Conservation (phyloP, 1,140 invertebrate species). For the Polyergus mexicanus region DNA sequence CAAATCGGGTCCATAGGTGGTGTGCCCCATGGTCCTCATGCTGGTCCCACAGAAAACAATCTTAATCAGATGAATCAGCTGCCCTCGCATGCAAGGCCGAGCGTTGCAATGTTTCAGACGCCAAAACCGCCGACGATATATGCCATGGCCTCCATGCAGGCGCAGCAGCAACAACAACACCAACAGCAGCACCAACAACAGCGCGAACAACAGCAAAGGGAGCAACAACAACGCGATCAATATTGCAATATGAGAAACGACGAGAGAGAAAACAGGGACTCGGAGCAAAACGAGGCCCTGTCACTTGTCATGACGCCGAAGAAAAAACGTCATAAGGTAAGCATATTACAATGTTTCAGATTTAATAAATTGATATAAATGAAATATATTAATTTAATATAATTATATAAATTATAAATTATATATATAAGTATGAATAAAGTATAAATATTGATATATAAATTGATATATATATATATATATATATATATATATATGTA, state of each 20-base stretch:
- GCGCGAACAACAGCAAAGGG: slow-evolving; percentile 81
- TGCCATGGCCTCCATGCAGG: slow-evolving; percentile 87
- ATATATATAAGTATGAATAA: not conserved
- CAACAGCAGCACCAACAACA: slow-evolving; percentile 88
- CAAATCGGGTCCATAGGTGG: slow-evolving; percentile 81
- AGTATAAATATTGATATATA: not conserved
- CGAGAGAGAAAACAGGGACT: slow-evolving; percentile 89
- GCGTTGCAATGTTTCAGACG: slow-evolving; percentile 92
- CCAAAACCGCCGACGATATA: slow-evolving; percentile 90
- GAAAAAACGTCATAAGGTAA: slow-evolving; percentile 97
- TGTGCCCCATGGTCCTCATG: slow-evolving; percentile 81
- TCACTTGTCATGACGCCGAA: slow-evolving; percentile 97
- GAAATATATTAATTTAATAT: slow-evolving; percentile 11
- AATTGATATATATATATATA: not conserved
- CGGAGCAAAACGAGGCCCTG: slow-evolving; percentile 97
- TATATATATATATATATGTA: not conserved
- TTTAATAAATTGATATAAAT: slow-evolving; percentile 1
- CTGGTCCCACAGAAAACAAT: slow-evolving; percentile 87
- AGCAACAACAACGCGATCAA: slow-evolving; percentile 88
- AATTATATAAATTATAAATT: not conserved
- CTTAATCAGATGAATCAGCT: slow-evolving; percentile 89
- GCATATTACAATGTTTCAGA: slow-evolving; percentile 17
- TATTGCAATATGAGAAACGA: slow-evolving; percentile 88
- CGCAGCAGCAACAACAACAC: slow-evolving; percentile 88
- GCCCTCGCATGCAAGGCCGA: slow-evolving; percentile 89